Evolutionary conservation across 2,113 vertebrate genomes (phyloP).

Genomic region (Enhydra lutris): DNA sequence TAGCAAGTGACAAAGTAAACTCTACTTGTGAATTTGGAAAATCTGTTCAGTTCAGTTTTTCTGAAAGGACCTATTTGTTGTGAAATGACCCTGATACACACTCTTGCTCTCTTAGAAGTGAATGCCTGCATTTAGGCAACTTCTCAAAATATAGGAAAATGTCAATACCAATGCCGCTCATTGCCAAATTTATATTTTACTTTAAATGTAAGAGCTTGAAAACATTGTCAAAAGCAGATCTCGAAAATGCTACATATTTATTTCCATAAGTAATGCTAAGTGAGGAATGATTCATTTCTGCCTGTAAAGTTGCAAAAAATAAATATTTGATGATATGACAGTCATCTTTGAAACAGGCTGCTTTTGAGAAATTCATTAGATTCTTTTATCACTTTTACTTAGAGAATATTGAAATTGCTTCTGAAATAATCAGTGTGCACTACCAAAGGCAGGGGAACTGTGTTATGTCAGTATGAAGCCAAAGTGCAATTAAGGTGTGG

Average conservation of each 20-base stretch:
- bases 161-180: not conserved
- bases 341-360: conserved; percentile 22
- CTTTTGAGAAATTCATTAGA: conserved; percentile 56
- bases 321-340: conserved; percentile 52
- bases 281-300: conserved; percentile 24
- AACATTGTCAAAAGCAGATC: conserved; percentile 1
- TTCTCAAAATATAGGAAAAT: conserved; percentile 9
- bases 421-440: conserved; percentile 41
- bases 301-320: conserved; percentile 34
- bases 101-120: not conserved
- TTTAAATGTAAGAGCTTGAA: not conserved
- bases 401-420: conserved; percentile 31
- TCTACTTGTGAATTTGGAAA: not conserved
- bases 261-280: conserved; percentile 27
- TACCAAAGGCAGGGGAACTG: not conserved
- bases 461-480: not conserved
- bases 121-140: not conserved
- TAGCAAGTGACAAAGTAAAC: not conserved
- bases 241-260: conserved; percentile 26
- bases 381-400: conserved; percentile 63
- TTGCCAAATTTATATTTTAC: conserved; percentile 12
- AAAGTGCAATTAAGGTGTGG: conserved; percentile 24
- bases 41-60: not conserved
- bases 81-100: not conserved
- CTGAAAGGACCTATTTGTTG: not conserved